Evolutionary conservation across 2,797 vertebrate species (phyloP), one percentile per base, ranked within the genome.

Genomic region (Oreortyx pictus): DNA sequence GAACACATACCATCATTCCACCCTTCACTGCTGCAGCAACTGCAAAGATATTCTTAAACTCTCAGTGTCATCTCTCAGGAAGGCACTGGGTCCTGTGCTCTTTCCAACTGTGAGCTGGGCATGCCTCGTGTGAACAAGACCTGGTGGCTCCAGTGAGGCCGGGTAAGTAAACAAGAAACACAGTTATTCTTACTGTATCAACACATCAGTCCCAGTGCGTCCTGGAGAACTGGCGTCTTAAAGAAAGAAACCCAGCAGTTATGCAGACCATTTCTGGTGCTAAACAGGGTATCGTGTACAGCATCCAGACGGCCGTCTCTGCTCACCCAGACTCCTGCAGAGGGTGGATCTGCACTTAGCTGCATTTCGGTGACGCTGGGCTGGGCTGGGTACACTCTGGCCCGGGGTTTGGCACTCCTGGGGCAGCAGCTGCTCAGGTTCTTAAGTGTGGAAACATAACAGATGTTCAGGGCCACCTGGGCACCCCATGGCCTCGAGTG

Each of bases 11-110:
- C 41, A 77, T 57, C 1, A 1, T 29, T 85, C 66, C 61, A 23
- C 37, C 33, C 2, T 2, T 41, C 47, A 31, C 0, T 0, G n/a
- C 14, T 7, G 1, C 4, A 11, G 43, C 37, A 91, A 29, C 16
- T 46, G 64, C 43, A 33, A 16, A 23, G 23, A 66, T 61, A 2
- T 3, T 68, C 77, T 64, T 60, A 67, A 77, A 65, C 11, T 19
- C 54, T 64, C 67, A 24, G 31, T 4, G 31, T 9, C 59, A 29
- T 5, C 0, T 0, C 41, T 61, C 49, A 29, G 44, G 76, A 77
- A 85, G 37, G 4, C 73, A 19, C 5, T 16, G 33, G 39, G 46
- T 54, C 8, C 62, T 22, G 0, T 10, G 20, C 9, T 66, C 18
- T 41, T 86, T 52, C 27, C 37, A 56, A 3, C 25, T 17, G 39